Evolutionary conservation across 2,888 invertebrate species (phyloP).

Genomic region (Luffia ferchaultella): DNA sequence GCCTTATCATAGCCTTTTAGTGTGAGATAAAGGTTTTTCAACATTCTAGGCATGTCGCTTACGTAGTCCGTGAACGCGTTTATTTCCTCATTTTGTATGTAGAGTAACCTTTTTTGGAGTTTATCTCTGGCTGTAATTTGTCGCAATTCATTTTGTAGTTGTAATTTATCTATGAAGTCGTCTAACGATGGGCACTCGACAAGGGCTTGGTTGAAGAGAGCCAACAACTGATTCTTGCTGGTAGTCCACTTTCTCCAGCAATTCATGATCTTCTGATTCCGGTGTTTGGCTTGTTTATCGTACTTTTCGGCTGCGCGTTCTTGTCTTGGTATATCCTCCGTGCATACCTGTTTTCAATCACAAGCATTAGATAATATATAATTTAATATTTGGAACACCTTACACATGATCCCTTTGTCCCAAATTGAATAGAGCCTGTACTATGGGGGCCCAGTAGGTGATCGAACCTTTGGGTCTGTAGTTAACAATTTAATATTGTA

Average conservation of each 20-base stretch:
- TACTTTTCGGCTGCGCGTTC: conserved; percentile 44
- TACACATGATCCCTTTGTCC: not conserved
- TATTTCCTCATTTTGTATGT: conserved; percentile 58
- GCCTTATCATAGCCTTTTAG: conserved; percentile 67
- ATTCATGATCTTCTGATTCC: conserved; percentile 36
- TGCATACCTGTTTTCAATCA: conserved; percentile 31
- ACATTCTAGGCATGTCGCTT: conserved; percentile 55
- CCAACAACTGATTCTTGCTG: conserved; percentile 26
- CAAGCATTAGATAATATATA: not conserved
- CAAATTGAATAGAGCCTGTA: not conserved
- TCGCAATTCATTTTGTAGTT: conserved; percentile 35
- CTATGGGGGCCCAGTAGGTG: not conserved
- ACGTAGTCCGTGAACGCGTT: conserved; percentile 55
- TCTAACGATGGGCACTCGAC: conserved; percentile 30
- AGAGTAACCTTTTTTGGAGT: conserved; percentile 32
- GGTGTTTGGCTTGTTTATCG: conserved; percentile 32
- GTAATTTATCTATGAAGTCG: conserved; percentile 32
- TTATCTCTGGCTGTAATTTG: conserved; percentile 46
- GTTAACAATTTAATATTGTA: no score
- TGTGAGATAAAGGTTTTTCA: conserved; percentile 66
- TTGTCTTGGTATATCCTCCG: conserved; percentile 47
- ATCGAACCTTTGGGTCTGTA: no score
- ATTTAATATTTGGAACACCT: not conserved
- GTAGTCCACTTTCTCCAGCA: conserved; percentile 39
- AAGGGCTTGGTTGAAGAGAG: conserved; percentile 29